phyloP scores from a whole-genome alignment of 2,797 vertebrate genomes.

The Gymnoscopelus microlampas region DNA sequence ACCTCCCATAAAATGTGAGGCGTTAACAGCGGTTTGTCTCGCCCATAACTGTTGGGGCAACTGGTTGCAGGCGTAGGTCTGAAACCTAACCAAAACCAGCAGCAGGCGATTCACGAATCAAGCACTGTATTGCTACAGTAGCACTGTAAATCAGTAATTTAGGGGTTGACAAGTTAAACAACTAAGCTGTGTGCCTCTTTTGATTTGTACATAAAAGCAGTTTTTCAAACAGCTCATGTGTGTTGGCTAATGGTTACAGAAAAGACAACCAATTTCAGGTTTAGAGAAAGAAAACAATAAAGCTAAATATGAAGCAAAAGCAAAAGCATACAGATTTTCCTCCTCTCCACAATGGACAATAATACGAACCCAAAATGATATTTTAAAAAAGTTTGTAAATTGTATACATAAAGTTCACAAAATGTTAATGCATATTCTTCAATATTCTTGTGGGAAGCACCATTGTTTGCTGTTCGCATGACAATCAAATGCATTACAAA shows the following conservation, averaged over 20 bases:
- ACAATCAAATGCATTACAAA: constrained; percentile 5
- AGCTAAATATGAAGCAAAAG: constrained; percentile 1
- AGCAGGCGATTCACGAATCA: neutral
- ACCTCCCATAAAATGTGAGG: constrained; percentile 32
- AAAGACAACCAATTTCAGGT: constrained; percentile 22
- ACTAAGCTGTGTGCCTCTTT: constrained; percentile 5
- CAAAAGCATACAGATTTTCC: constrained; percentile 29
- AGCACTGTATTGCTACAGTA: constrained; percentile 7
- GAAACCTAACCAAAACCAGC: constrained; percentile 9
- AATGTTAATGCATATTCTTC: too few relatives aligned
- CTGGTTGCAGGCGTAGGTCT: constrained; percentile 12
- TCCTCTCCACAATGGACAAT: constrained; percentile 6
- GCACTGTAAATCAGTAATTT: constrained; percentile 10
- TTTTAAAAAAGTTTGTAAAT: neutral
- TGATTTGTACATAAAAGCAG: constrained; percentile 15
- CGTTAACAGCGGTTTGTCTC: constrained; percentile 25
- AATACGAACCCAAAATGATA: neutral
- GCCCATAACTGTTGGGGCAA: constrained; percentile 22
- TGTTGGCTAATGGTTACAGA: constrained; percentile 6
- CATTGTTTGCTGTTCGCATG: constrained; percentile 34
- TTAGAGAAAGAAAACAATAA: constrained; percentile 30
- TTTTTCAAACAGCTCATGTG: constrained; percentile 7
- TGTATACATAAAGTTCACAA: too few relatives aligned
- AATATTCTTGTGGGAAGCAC: too few relatives aligned
- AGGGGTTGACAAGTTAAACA: neutral